Evolutionary conservation across 2,888 invertebrate genomes (phyloP).

Genomic region (Agapetus fuscipes): DNA sequence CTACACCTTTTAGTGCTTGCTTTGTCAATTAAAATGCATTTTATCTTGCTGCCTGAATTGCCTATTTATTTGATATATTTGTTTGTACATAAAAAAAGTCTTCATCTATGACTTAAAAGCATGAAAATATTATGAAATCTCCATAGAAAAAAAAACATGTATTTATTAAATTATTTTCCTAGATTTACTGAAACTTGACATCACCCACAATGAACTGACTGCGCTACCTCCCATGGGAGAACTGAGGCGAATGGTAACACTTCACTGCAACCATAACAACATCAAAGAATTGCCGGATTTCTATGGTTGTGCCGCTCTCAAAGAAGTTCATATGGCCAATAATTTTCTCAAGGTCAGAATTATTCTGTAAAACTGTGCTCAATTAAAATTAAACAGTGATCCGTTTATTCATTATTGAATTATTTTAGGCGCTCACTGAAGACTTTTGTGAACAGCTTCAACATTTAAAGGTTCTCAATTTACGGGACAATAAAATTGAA

Average conservation of each 20-base stretch:
- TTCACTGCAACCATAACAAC: constrained; percentile 77
- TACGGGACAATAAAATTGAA: constrained; percentile 74
- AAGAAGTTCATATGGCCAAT: constrained; percentile 75
- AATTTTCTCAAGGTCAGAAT: constrained; percentile 64
- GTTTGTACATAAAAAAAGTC: background rate
- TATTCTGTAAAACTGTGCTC: too few relatives aligned
- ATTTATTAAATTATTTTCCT: constrained; percentile 23
- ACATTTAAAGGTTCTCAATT: constrained; percentile 63
- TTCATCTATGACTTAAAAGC: background rate
- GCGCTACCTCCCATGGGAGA: constrained; percentile 60
- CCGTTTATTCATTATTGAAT: constrained; percentile 10
- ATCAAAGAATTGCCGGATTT: constrained; percentile 66
- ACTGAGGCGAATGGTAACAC: constrained; percentile 60
- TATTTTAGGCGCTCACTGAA: constrained; percentile 54
- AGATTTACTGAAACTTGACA: constrained; percentile 63
- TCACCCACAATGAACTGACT: constrained; percentile 62
- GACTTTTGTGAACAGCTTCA: constrained; percentile 64
- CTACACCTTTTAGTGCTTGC: too few relatives aligned
- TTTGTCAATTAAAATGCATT: too few relatives aligned
- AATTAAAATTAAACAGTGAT: constrained; percentile 1
- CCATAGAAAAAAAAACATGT: too few relatives aligned
- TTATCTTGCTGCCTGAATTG: too few relatives aligned
- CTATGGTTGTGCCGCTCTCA: constrained; percentile 62
- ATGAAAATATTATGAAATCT: constrained; percentile 6
- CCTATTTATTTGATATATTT: too few relatives aligned